phyloP scores from a whole-genome alignment of 1,140 invertebrate genomes.

The Antheraea mylitta region DNA sequence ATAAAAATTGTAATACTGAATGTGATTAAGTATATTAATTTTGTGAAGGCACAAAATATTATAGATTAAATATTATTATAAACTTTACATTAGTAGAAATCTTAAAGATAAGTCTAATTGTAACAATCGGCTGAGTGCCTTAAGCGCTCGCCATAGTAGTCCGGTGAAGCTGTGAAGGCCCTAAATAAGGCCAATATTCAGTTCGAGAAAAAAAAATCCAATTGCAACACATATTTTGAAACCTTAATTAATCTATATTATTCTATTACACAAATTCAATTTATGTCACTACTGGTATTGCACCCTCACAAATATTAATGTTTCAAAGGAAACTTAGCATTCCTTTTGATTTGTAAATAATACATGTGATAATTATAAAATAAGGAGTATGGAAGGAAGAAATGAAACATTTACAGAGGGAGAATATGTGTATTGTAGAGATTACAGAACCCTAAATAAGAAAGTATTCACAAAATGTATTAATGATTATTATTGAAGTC shows the following conservation, averaged over 20 bases:
- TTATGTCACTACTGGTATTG: background rate
- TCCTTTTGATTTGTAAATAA: constrained; percentile 2
- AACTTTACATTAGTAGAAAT: constrained; percentile 2
- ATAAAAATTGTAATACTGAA: background rate
- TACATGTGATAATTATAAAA: too few species aligned
- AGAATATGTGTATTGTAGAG: too few species aligned
- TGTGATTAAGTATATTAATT: background rate
- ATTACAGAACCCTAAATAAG: too few species aligned
- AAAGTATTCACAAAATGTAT: too few species aligned
- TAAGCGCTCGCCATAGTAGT: too few species aligned
- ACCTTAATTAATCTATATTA: background rate
- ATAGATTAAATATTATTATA: constrained; percentile 19
- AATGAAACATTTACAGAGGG: too few species aligned
- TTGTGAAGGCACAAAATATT: background rate
- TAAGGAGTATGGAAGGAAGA: too few species aligned
- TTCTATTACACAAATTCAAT: background rate
- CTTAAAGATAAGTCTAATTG: background rate
- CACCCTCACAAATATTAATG: background rate
- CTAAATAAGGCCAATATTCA: too few species aligned
- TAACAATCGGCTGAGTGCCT: too few species aligned
- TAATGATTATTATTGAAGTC: too few species aligned
- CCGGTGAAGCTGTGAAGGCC: too few species aligned
- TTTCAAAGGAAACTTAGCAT: background rate
- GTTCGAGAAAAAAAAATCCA: too few species aligned
- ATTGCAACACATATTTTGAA: background rate